Percentiles rank a stretch among this genome's conserved stretches.
Evolutionary conservation across 1,140 invertebrate species (phyloP).

Genomic region (Eubasilissa regina): DNA sequence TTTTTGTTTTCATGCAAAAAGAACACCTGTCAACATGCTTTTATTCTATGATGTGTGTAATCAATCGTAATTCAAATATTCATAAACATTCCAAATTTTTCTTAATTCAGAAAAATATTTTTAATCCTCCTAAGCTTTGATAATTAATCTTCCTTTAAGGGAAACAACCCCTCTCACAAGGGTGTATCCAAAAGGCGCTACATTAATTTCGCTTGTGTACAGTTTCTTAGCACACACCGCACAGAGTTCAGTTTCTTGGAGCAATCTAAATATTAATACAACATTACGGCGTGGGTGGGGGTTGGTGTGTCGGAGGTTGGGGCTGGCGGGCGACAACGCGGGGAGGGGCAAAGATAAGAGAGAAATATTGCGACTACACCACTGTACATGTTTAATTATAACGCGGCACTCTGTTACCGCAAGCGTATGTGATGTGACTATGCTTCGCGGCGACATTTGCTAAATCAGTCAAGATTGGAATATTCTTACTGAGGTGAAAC

Average conservation of each 20-base stretch:
- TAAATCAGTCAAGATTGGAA: too few relatives aligned
- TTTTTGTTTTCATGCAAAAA: too few relatives aligned
- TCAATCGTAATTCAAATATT: too few relatives aligned
- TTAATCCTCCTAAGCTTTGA: too few relatives aligned
- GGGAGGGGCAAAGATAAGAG: constrained; percentile 35
- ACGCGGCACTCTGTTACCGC: constrained; percentile 33
- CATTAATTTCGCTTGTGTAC: constrained; percentile 28
- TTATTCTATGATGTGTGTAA: too few relatives aligned
- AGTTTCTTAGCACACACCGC: constrained; percentile 28
- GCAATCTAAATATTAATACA: constrained; percentile 43
- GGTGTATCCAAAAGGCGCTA: constrained; percentile 24
- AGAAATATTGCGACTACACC: constrained; percentile 42
- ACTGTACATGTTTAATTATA: constrained; percentile 45
- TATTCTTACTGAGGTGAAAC: too few relatives aligned
- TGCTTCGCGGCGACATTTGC: neutral
- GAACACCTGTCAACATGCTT: too few relatives aligned
- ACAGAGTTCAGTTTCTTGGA: constrained; percentile 27
- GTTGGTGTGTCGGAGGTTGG: neutral
- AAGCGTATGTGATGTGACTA: constrained; percentile 11
- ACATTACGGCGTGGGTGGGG: constrained; percentile 24
- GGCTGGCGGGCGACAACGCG: neutral
- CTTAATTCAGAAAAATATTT: too few relatives aligned
- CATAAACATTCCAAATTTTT: too few relatives aligned
- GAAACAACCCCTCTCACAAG: constrained; percentile 21
- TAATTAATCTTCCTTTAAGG: neutral